Conservation (phyloP, 2,797 vertebrate species). For the Galaxias olidus region DNA sequence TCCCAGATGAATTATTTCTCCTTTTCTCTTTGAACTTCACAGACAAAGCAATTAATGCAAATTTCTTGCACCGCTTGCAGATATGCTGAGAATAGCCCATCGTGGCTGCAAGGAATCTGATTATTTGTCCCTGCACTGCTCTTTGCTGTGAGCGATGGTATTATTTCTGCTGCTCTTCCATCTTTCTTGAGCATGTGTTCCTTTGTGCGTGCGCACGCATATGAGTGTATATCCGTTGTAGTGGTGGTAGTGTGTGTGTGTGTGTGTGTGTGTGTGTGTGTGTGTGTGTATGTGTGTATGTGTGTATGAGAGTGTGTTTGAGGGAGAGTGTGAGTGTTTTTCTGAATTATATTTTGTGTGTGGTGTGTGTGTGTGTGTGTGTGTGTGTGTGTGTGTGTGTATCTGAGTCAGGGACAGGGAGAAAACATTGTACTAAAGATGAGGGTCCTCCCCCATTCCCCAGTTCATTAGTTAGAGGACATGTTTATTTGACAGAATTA, state of each 20-base stretch:
- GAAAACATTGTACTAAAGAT: not conserved
- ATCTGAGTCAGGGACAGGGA: constrained; percentile 8
- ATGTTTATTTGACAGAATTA: too few relatives aligned
- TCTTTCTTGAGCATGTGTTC: not conserved
- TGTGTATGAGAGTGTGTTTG: constrained; percentile 1
- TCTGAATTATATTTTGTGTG: too few relatives aligned
- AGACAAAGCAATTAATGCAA: constrained; percentile 57
- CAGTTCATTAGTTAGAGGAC: constrained; percentile 45
- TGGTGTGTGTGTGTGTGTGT: not conserved
- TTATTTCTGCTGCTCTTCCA: not conserved
- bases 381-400: not conserved
- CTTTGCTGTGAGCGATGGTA: constrained; percentile 21
- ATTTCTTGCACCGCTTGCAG: constrained; percentile 45
- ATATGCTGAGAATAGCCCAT: constrained; percentile 35
- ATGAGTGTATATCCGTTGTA: not conserved
- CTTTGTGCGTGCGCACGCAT: not conserved
- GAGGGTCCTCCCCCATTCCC: constrained; percentile 14
- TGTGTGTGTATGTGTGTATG: not conserved
- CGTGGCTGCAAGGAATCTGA: constrained; percentile 24
- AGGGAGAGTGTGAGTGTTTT: too few relatives aligned
- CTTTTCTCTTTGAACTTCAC: constrained; percentile 47
- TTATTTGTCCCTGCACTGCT: constrained; percentile 35
- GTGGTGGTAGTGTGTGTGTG: not conserved
- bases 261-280: not conserved
- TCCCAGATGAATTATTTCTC: constrained; percentile 43